Conservation (phyloP, 2,113 vertebrate genomes). For the Odontesthes bonariensis region DNA sequence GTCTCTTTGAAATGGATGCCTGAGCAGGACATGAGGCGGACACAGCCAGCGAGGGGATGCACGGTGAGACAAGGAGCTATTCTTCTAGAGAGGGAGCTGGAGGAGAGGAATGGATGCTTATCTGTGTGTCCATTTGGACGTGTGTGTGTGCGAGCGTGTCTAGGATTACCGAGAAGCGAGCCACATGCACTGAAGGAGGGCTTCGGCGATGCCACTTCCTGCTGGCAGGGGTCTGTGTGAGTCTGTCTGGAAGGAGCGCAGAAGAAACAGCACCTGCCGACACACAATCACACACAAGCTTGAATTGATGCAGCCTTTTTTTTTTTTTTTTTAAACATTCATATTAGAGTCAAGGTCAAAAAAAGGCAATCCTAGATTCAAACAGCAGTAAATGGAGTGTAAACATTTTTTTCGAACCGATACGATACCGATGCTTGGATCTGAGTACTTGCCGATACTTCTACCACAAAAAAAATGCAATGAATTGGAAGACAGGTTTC, state of each 20-base stretch:
- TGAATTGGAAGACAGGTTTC: too few relatives aligned
- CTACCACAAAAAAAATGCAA: too few relatives aligned
- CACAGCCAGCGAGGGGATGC: slow-evolving; percentile 50
- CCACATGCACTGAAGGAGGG: slow-evolving; percentile 88
- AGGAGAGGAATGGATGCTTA: slow-evolving; percentile 56
- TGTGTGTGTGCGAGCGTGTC: slow-evolving; percentile 42
- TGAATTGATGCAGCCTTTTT: neutral
- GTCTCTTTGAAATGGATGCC: slow-evolving; percentile 79
- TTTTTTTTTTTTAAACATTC: neutral
- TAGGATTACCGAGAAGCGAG: slow-evolving; percentile 89
- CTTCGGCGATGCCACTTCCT: slow-evolving; percentile 81
- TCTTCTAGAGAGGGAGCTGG: slow-evolving; percentile 58
- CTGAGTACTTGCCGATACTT: too few relatives aligned
- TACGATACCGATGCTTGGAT: too few relatives aligned
- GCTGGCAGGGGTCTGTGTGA: slow-evolving; percentile 83
- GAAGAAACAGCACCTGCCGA: slow-evolving; percentile 90
- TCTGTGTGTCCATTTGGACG: slow-evolving; percentile 32
- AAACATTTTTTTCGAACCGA: too few relatives aligned
- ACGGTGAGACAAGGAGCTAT: slow-evolving; percentile 67
- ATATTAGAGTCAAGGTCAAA: neutral
- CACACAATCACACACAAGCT: slow-evolving; percentile 27
- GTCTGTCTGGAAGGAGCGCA: slow-evolving; percentile 89
- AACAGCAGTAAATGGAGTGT: neutral
- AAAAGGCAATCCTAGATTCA: neutral
- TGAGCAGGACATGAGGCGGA: slow-evolving; percentile 67